phyloP scores from a whole-genome alignment of 2,797 vertebrate genomes.

The Gallirallus australis region DNA sequence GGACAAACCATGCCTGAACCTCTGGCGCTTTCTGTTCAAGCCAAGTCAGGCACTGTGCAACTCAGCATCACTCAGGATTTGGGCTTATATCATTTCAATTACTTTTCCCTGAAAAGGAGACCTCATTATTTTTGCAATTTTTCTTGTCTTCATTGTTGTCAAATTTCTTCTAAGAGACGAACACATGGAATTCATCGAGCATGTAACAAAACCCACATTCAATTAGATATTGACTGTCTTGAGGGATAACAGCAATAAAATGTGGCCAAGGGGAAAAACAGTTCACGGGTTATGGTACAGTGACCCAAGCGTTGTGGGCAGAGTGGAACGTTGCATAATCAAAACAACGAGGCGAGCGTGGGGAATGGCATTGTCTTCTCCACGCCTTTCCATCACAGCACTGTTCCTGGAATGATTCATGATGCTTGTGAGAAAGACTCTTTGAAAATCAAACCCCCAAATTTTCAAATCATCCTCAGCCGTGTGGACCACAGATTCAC shows the following conservation, averaged over 20 bases:
- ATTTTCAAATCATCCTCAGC: background rate
- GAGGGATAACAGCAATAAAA: slow-evolving; percentile 43
- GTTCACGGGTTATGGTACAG: background rate
- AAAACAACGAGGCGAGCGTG: background rate
- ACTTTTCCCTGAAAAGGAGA: slow-evolving; percentile 13
- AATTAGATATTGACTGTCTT: slow-evolving; percentile 48
- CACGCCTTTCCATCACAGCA: background rate
- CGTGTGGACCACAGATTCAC: background rate
- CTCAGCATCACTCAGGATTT: background rate
- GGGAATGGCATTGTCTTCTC: slow-evolving; percentile 32
- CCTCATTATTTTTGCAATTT: background rate
- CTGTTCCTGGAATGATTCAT: slow-evolving; percentile 29
- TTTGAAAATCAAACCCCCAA: background rate
- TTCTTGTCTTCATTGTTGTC: slow-evolving; percentile 22
- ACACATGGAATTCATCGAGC: slow-evolving; percentile 55
- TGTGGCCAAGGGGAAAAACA: slow-evolving; percentile 19
- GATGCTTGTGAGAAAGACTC: background rate
- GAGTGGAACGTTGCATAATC: slow-evolving; percentile 45
- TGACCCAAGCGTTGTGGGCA: background rate
- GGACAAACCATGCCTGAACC: background rate
- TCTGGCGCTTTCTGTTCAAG: background rate
- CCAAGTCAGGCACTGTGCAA: background rate
- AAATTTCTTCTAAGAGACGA: slow-evolving; percentile 19
- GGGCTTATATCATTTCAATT: background rate
- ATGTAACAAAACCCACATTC: slow-evolving; percentile 40